Base-by-base conservation (phyloP, 2,888 invertebrate species). In the Theodoxus fluviatilis region DNA sequence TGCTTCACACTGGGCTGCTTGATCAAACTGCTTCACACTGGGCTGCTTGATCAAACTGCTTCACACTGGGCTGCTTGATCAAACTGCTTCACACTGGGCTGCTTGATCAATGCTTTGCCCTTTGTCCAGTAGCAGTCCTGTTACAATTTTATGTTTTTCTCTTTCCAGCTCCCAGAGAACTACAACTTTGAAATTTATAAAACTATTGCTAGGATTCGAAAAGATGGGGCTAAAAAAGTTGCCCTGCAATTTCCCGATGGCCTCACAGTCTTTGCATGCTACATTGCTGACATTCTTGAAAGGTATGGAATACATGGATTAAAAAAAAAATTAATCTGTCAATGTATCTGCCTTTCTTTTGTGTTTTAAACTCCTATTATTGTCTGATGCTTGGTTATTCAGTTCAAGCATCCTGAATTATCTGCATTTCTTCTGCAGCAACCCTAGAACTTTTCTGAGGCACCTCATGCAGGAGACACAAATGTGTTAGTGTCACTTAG, bases 171-270 rank as follows among this genome's bases (percentile, higher is more conserved):
- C 67, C 99, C 99, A 1, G 88, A 91, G 40, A 99, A 99, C 89
- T 99, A 99, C 85, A 98, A 96, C 86, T 99, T 99, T 87, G 99
- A 99, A 91, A 91, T 99, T 77, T 94, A 94, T 73, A 99, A 99
- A 87, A 98, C 98, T 0, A 93, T 99, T 86, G 98, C 98, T 98
- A 92, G 96, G 84, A 95, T 98, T 81, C 90, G 92, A 77, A 93
- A 94, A 83, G 88, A 92, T n/a, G 91, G 91, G 78, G 92, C 94
- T 0, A 94, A 93, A 87, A 91, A 93, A 81, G 96, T 99, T 0
- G 98, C 96, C 0, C 88, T 99, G 22, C 99, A 99, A 88, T 92
- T 99, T 91, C 99, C 99, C 0, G 99, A 99, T 90, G 99, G 90
- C 6, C 81, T 99, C 4, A 90, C 97, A 28, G 90, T 99, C 89